Conservation (phyloP, 2,888 invertebrate genomes). For the Chaitophorus viminalis region DNA sequence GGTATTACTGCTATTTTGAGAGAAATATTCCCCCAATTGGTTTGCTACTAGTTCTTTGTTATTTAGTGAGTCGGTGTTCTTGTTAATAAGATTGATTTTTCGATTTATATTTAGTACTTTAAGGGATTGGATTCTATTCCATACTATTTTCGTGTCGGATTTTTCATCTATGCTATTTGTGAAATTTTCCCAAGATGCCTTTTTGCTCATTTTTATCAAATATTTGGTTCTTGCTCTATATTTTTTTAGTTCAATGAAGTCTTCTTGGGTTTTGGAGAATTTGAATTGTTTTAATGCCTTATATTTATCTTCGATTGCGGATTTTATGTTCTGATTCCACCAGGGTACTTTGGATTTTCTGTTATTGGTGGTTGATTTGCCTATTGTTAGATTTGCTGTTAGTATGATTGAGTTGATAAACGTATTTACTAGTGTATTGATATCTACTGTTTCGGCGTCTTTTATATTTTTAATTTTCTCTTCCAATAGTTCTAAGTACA, state of each 20-base stretch:
- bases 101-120: no score
- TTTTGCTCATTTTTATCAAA: no score
- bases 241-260: constrained; percentile 11
- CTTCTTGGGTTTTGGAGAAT: background rate
- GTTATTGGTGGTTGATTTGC: background rate
- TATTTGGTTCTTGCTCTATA: background rate
- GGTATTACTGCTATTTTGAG: no score
- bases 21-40: no score
- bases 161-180: no score
- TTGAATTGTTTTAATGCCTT: background rate
- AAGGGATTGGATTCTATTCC: no score
- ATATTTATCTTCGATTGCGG: background rate
- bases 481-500: background rate
- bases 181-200: no score
- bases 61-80: no score
- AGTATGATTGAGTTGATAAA: background rate
- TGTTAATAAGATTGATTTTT: no score
- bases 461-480: background rate
- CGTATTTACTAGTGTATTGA: background rate
- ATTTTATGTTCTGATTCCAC: constrained; percentile 10
- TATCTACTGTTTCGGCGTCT: background rate
- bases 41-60: no score
- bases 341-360: background rate
- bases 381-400: constrained; percentile 16
- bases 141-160: no score